Percentiles rank a stretch among this genome's conserved stretches.
phyloP scores from a whole-genome alignment of 2,113 vertebrate genomes.

The Indri indri region DNA sequence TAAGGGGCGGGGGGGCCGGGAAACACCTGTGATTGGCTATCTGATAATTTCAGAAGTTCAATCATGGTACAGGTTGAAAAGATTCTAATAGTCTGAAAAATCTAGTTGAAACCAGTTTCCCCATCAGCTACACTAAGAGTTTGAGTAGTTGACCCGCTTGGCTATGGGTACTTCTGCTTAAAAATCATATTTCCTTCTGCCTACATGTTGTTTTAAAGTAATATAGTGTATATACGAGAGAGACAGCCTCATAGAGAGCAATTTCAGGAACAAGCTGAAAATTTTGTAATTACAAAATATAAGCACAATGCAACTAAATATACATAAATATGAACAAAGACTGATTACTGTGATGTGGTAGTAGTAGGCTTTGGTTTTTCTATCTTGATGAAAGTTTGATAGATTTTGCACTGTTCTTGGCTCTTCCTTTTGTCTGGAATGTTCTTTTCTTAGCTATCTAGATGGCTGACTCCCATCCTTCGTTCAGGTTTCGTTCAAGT shows the following conservation, averaged over 20 bases:
- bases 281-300: slow-evolving; percentile 18
- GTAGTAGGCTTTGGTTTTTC: not conserved
- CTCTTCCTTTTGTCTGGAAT: not conserved
- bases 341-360: not conserved
- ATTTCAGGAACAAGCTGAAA: not conserved
- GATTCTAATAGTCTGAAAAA: not conserved
- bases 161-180: not conserved
- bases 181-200: not conserved
- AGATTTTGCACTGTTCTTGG: not conserved
- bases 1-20: too few species aligned
- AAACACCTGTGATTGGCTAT: not conserved
- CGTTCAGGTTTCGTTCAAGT: not conserved
- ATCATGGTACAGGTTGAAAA: not conserved
- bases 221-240: not conserved
- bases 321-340: not conserved
- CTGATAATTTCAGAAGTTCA: not conserved
- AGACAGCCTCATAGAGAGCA: not conserved
- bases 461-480: not conserved
- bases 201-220: not conserved
- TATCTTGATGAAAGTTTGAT: not conserved
- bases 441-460: not conserved
- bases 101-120: not conserved
- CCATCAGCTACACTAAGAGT: not conserved
- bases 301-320: not conserved
- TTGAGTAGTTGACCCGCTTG: not conserved